Evolutionary conservation across 2,888 invertebrate genomes (phyloP).

Genomic region (Nemapogon koenigi): DNA sequence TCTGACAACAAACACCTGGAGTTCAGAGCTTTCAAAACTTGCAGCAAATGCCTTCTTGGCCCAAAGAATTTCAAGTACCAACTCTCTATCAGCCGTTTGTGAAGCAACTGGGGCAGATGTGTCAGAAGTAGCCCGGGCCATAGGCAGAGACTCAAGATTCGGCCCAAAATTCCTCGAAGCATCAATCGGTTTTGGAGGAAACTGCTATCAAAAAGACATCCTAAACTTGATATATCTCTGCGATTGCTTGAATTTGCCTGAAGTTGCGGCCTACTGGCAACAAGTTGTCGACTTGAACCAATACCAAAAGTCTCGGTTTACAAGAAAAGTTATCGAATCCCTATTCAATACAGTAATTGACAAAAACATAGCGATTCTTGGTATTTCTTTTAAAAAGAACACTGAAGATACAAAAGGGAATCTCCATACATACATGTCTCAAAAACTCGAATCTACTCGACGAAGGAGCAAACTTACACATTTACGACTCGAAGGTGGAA

Average conservation of each 20-base stretch:
- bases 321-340: conserved; percentile 87
- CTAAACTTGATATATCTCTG: conserved; percentile 97
- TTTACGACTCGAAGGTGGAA: conserved; percentile 97
- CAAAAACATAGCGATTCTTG: conserved; percentile 93
- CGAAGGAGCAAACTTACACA: conserved; percentile 92
- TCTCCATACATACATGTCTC: conserved; percentile 94
- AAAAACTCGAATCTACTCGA: conserved; percentile 88
- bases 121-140: conserved; percentile 94
- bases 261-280: conserved; percentile 98
- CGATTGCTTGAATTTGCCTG: conserved; percentile 92
- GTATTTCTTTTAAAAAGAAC: conserved; percentile 99
- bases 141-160: conserved; percentile 93
- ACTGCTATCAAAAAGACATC: conserved; percentile 99
- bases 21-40: conserved; percentile 96
- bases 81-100: conserved; percentile 96
- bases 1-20: conserved; percentile 98
- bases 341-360: conserved; percentile 97
- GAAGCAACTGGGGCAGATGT: conserved; percentile 99
- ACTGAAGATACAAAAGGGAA: conserved; percentile 97
- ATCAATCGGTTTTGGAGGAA: conserved; percentile 97
- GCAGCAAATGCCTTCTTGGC: conserved; percentile 99
- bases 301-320: conserved; percentile 93
- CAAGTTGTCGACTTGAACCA: conserved; percentile 97
- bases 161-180: conserved; percentile 97
- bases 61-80: conserved; percentile 98